Base-by-base conservation (phyloP, 2,113 vertebrate genomes). In the Myrmophylax atrothorax region DNA sequence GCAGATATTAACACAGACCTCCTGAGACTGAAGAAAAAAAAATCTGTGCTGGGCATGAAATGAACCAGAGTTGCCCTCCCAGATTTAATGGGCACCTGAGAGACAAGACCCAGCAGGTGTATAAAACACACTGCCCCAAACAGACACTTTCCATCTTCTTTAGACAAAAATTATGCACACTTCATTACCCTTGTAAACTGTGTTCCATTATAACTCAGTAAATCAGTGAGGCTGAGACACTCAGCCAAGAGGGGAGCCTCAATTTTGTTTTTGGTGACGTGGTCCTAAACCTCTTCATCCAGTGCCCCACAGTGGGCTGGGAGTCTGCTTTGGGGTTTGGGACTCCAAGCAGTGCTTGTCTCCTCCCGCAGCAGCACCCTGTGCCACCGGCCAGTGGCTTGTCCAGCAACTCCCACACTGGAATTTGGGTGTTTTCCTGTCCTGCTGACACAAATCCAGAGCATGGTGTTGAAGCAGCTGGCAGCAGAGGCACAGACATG, bases 381-480 rank as follows among this genome's bases (percentile, higher is more conserved):
- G 10, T 53, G 35, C 12, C 4, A 1, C 44, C 35, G 35, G 11
- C 19, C 10, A 8, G n/a, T 7, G 79, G 2, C 40, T 67, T 28
- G 24, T 44, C 35, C 75, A 83, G 56, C 37, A 47, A 6, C 18
- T 13, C 37, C 83, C 26, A 14, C 35, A 0, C 10, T 3, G 12
- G n/a, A 23, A 0, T 26, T 12, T 5, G 33, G 53, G 24, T 24
- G 6, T 69, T 64, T 64, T 42, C 73, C 55, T 18, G 31, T 12
- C 25, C 26, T 1, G 1, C 52, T 8, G 1, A 1, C 26, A 47
- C 37, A 40, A 31, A 28, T 4, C 4, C 0, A 6, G 50, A 56
- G 40, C 69, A 40, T 0, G 1, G 10, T 49, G 44, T 49, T 16
- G 2, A 23, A 44, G 53, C 26, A 19, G n/a, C 10, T 24, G 70